A percentile compares a stretch with the other conserved stretches of the same genome.
These are phyloP conservation scores for Drosophila navojoa DNA, from an alignment of 1,140 invertebrate genomes.

Conservation along the genomic window DNA sequence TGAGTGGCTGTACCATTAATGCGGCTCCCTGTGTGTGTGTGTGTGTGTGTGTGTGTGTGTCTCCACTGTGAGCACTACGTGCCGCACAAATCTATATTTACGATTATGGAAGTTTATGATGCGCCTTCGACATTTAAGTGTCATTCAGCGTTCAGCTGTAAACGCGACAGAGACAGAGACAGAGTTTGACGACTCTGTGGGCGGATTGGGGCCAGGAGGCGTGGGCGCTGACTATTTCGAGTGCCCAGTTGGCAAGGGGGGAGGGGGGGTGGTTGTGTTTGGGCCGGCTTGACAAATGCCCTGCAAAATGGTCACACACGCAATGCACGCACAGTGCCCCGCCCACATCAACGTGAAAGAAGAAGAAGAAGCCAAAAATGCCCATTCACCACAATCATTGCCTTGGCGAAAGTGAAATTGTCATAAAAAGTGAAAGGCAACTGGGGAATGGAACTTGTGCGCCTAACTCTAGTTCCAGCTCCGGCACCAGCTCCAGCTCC, in stretches of 20 bases:
- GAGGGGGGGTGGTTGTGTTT: background rate
- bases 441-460: constrained; percentile 47
- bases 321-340: constrained; percentile 37
- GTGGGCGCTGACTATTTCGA: background rate
- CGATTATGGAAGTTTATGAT: constrained; percentile 70
- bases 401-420: constrained; percentile 71
- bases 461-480: background rate
- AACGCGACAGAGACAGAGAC: constrained; percentile 50
- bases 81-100: constrained; percentile 76
- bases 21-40: no score
- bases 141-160: constrained; percentile 68
- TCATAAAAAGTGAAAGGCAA: constrained; percentile 79
- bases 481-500: background rate
- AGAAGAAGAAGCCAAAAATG: no score
- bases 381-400: constrained; percentile 33
- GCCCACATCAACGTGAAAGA: background rate
- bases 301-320: constrained; percentile 73
- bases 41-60: background rate
- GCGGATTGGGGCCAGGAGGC: background rate
- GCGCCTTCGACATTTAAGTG: constrained; percentile 67
- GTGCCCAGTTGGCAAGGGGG: background rate
- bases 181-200: constrained; percentile 22
- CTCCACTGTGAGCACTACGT: constrained; percentile 32
- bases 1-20: background rate
- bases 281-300: constrained; percentile 55